These are phyloP conservation scores for Melanotaenia parkinsoni DNA, from an alignment of 2,797 vertebrate species.

Conservation along the genomic window DNA sequence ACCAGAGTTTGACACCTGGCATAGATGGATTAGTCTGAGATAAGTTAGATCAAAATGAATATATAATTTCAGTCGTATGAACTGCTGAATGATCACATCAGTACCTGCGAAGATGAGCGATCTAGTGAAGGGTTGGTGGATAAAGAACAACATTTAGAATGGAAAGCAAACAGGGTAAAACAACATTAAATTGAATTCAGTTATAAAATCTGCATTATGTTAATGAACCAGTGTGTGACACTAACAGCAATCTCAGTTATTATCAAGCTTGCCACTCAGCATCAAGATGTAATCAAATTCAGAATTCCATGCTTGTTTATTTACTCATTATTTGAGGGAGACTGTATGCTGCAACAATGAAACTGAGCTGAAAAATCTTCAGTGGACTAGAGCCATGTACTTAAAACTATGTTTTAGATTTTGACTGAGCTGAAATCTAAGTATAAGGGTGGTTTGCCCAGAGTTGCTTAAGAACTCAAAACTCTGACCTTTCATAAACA, in stretches of 20 bases:
- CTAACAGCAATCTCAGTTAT: conserved; percentile 49
- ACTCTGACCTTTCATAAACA: conserved; percentile 10
- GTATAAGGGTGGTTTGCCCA: conserved; percentile 1
- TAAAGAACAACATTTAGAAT: not conserved
- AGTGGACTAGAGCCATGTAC: conserved; percentile 15
- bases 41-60: not conserved
- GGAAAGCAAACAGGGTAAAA: not conserved
- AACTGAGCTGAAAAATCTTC: conserved; percentile 16
- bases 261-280: conserved; percentile 53
- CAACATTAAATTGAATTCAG: conserved; percentile 5
- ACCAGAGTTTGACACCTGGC: too few species aligned
- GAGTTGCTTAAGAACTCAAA: not conserved
- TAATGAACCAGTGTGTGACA: conserved; percentile 36
- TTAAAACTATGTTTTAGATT: conserved; percentile 17
- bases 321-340: conserved; percentile 65
- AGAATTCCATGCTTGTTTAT: conserved; percentile 68
- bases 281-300: conserved; percentile 74
- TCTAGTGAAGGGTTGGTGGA: not conserved
- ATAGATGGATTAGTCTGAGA: not conserved
- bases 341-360: conserved; percentile 55
- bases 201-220: conserved; percentile 16
- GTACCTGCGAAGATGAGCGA: not conserved
- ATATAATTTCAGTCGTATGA: not conserved
- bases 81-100: not conserved
- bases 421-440: conserved; percentile 13